Evolutionary conservation across 2,113 vertebrate species (phyloP).

Genomic region (Acanthisitta chloris): DNA sequence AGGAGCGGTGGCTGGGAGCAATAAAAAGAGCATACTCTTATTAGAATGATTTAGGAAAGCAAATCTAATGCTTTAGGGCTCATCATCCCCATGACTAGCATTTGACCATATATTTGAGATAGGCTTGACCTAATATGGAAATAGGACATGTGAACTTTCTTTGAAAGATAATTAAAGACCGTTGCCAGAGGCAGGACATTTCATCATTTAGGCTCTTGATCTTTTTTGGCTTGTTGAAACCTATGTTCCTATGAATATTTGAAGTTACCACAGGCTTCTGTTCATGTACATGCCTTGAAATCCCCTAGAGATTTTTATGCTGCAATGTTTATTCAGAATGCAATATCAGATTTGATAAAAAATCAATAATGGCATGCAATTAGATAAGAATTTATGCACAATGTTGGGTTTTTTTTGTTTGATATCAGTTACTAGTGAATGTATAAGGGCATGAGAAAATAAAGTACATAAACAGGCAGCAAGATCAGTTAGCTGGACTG

Average conservation of each 20-base stretch:
- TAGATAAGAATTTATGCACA: neutral
- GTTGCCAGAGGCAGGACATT: neutral
- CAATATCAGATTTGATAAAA: neutral
- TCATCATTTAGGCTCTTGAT: neutral
- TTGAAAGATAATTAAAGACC: neutral
- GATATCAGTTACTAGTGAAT: neutral
- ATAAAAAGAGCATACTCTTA: neutral
- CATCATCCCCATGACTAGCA: neutral
- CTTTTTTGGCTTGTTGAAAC: neutral
- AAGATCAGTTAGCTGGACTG: neutral
- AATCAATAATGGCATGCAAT: neutral
- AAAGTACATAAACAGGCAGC: neutral
- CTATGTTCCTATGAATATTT: neutral
- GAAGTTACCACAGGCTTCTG: neutral
- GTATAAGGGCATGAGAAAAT: neutral
- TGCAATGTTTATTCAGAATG: neutral
- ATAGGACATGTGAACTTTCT: neutral
- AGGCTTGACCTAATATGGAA: neutral
- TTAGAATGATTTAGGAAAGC: neutral
- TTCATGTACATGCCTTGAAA: neutral
- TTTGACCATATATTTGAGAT: slow-evolving; percentile 11
- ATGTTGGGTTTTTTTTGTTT: neutral
- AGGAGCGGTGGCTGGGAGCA: neutral
- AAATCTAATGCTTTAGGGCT: neutral
- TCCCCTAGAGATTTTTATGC: neutral